Evolutionary conservation across 2,113 vertebrate species (phyloP), one percentile per base, ranked within the genome.

Genomic region (Helogale parvula): DNA sequence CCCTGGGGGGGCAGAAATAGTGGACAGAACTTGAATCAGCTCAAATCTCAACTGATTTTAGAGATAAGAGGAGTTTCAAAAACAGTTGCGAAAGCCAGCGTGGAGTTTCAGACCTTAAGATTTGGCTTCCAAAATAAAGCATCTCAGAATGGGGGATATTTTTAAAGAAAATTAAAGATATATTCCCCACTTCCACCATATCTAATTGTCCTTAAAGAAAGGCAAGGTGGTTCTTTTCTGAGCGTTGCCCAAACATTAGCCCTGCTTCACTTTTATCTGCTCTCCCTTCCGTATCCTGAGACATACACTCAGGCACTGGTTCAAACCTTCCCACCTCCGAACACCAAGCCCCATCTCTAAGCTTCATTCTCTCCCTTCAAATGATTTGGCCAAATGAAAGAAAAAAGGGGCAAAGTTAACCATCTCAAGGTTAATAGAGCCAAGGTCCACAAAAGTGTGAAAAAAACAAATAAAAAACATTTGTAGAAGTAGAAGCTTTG

Each of bases 41-140:
- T 82, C 87, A 68, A 47, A 83, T 77, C 80, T 45, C 94, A 91
- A 92, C n/a, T 77, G 50, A 94, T 72, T 89, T 87, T 65, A 79
- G 83, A 93, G 83, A 79, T 76, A 83, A 83, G 88, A 94, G 35
- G 63, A 11, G 23, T 57, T 93, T 85, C 80, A n/a, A 92, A 71
- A 74, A 45, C 52, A 93, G 23, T 71, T 96, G 93, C 45, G 68
- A 96, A 96, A 84, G 27, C 41, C 63, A 97, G 35, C 10, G 16
- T 50, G 41, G 17, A 29, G 35, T 88, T 84, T 83, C 50, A 76
- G 76, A 92, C 60, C 27, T 95, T 41, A 89, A 94, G 74, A 95
- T 66, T 85, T 94, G 27, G 57, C 85, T 95, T 95, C 45, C 29
- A 47, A 85, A 92, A 80, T 45, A 60, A 71, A 88, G 19, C 41